A percentile compares a stretch with the other conserved stretches of the same genome.
phyloP scores from a whole-genome alignment of 2,797 vertebrate genomes.

The Helostoma temminkii region DNA sequence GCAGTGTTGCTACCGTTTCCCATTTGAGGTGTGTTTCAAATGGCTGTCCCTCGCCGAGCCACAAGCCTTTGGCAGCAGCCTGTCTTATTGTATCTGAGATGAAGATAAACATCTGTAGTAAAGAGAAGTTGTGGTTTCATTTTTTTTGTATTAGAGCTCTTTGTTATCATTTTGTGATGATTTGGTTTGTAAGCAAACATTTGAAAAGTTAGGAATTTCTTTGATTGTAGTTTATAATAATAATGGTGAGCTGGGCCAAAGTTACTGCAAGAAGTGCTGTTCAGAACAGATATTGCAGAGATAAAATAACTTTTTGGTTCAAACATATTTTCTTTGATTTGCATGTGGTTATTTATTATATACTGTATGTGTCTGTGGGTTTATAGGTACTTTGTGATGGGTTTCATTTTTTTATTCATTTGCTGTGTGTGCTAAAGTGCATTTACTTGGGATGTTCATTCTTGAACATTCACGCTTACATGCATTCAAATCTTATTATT shows the following conservation, averaged over 20 bases:
- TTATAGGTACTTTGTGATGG: conserved; percentile 20
- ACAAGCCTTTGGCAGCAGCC: conserved; percentile 64
- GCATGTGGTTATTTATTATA: conserved; percentile 12
- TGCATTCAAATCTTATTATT: conserved; percentile 22
- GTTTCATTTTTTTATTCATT: conserved; percentile 30
- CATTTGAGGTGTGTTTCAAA: conserved; percentile 75
- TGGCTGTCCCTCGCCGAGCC: conserved; percentile 64
- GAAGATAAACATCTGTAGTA: conserved; percentile 70
- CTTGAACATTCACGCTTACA: conserved; percentile 21
- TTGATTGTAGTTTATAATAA: conserved; percentile 1
- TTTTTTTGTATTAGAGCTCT: conserved; percentile 13
- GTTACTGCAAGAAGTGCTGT: conserved; percentile 59
- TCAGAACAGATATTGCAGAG: background rate
- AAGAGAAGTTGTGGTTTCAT: conserved; percentile 29
- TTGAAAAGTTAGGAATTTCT: conserved; percentile 1
- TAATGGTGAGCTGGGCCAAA: conserved; percentile 6
- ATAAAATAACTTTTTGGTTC: conserved; percentile 8
- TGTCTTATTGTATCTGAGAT: conserved; percentile 69
- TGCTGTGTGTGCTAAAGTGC: conserved; percentile 31
- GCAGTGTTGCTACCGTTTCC: conserved; percentile 68
- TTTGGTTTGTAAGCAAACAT: conserved; percentile 9
- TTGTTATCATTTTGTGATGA: conserved; percentile 18
- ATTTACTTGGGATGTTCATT: conserved; percentile 23
- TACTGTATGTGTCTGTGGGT: conserved; percentile 26
- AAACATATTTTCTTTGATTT: conserved; percentile 28